Evolutionary conservation across 2,113 vertebrate species (phyloP), one percentile per base, ranked within the genome.

Genomic region (Phalacrocorax brasilianus): DNA sequence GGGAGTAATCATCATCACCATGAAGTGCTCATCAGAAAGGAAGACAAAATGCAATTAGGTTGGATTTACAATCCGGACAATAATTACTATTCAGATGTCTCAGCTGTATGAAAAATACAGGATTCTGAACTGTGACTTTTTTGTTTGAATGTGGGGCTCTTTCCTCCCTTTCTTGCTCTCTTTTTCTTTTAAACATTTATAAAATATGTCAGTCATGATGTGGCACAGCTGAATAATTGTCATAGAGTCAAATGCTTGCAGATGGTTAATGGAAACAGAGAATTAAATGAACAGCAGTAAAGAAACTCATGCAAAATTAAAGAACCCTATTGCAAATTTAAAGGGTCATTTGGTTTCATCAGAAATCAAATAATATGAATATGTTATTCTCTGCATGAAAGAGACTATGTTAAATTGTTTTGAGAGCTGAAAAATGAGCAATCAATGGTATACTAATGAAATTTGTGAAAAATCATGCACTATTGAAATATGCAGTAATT

Each of bases 221-320:
- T 97, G 94, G 94, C 95, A 97, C 97, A 98, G 98, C 97, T 98
- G 97, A 98, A 97, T 98, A 98, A 98, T 98, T 98, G 97, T 97
- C 95, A 95, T 53, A 89, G 96, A 98, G 95, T 98, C 96, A 98
- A 98, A 98, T 95, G 94, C 96, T 98, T 98, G 97, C 97, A 98
- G 98, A 98, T 98, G 98, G 98, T 97, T 98, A 98, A 98, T 98
- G 97, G 97, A 98, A 98, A 98, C 91, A 98, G 96, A 98, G 97
- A 98, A 98, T 98, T 98, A 98, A 98, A 97, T 97, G 97, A 98
- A 98, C 97, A 97, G 97, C 97, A 97, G 97, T 98, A 98, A 98
- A 97, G 97, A 98, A 98, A 98, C 95, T 97, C 96, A 97, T 98
- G 96, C 89, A 98, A 98, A 98, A 98, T 98, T 98, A 98, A 98